A percentile compares a stretch with the other conserved stretches of the same genome.
Evolutionary conservation across 1,140 invertebrate genomes (phyloP).

Genomic region (Copidosoma floridanum): DNA sequence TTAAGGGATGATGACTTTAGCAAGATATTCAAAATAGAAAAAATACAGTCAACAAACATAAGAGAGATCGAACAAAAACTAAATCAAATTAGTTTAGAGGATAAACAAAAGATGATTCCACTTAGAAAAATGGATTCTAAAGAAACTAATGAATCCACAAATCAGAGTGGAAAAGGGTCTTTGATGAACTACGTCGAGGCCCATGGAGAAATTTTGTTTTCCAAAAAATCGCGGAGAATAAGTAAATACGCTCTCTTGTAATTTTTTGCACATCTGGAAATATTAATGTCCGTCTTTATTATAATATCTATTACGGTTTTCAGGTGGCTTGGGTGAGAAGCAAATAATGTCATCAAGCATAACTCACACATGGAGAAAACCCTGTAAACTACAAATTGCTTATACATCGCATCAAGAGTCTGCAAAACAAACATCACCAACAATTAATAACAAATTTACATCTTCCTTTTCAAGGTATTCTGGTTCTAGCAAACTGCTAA

Average conservation of each 20-base stretch:
- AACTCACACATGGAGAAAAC: constrained; percentile 28
- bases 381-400: constrained; percentile 34
- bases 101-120: constrained; percentile 28
- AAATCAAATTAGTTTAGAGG: constrained; percentile 38
- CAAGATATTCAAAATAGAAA: constrained; percentile 36
- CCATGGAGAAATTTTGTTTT: constrained; percentile 31
- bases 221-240: constrained; percentile 11
- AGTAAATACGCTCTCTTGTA: constrained; percentile 16
- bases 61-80: constrained; percentile 36
- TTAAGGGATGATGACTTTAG: constrained; percentile 31
- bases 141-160: constrained; percentile 24
- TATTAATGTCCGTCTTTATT: too few relatives aligned
- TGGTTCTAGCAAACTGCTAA: constrained; percentile 19
- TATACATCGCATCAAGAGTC: constrained; percentile 30
- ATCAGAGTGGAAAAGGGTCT: background rate
- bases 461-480: too few relatives aligned
- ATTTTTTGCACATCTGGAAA: background rate
- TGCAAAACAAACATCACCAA: background rate
- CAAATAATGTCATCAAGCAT: constrained; percentile 5
- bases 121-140: constrained; percentile 23
- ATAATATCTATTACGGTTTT: background rate
- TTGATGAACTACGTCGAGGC: constrained; percentile 34
- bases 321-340: constrained; percentile 18
- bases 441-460: background rate
- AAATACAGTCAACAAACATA: constrained; percentile 27